These are phyloP conservation scores for Coccyzus lansbergi DNA, from an alignment of 2,797 vertebrate species.

Conservation along the genomic window DNA sequence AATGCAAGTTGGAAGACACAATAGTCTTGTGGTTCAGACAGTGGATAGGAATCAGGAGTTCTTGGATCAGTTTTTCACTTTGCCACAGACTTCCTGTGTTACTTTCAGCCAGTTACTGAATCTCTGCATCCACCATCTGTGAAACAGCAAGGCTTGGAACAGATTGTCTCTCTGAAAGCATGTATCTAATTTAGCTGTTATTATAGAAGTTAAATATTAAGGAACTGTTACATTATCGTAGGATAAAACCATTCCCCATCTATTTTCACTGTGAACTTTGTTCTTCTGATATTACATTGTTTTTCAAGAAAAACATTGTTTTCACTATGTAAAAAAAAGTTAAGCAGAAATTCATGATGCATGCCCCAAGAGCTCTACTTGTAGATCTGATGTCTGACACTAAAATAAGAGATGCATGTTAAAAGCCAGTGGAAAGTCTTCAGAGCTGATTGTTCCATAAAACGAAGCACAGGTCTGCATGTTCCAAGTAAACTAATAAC, in stretches of 20 bases:
- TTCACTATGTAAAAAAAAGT: neutral
- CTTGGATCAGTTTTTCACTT: conserved; percentile 9
- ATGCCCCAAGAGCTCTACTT: accelerated
- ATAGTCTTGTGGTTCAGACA: neutral
- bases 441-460: neutral
- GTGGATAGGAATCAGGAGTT: neutral
- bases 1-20: neutral
- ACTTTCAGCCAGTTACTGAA: neutral
- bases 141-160: conserved; percentile 1
- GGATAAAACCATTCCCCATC: neutral
- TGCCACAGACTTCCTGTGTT: conserved; percentile 13
- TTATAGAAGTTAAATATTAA: conserved; percentile 35
- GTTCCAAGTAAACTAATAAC: neutral
- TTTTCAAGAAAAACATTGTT: neutral
- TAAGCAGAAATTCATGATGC: neutral
- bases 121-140: conserved; percentile 1
- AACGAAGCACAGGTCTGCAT: neutral
- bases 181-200: conserved; percentile 1
- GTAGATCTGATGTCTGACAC: neutral
- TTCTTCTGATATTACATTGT: neutral
- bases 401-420: neutral
- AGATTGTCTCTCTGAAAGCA: neutral
- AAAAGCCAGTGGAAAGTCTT: neutral
- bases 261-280: conserved; percentile 1
- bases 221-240: neutral